Evolutionary conservation across 2,797 vertebrate genomes (phyloP), one percentile per base, ranked within the genome.

Genomic region (Erpetoichthys calabaricus): DNA sequence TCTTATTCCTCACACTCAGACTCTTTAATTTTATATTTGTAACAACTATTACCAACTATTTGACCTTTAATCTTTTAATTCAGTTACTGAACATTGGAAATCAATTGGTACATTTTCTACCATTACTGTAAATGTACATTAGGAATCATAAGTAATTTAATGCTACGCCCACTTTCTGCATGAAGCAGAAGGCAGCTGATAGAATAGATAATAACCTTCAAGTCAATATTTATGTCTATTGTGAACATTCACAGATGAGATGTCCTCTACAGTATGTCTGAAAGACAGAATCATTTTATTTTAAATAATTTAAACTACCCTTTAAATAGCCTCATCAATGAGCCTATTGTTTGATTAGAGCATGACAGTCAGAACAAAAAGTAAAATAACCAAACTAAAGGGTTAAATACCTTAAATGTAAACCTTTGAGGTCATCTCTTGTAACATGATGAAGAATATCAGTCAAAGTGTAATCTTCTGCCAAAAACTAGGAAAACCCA

Each of bases 371-470:
- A 60, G 51, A 9, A 5, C 3, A 3, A 8, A 53, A 52, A 59
- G 60, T 9, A 44, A 1, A 57, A 59, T 7, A 63, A 8, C 45
- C 58, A 57, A 7, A 43, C 59, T 56, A 64, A 57, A 46, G 45
- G 41, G 44, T 41, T 10, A 45, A 44, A 70, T 82, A 97, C 95
- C 94, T 92, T 74, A 99, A 78, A 71, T 84, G 86, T 73, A 99
- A 75, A 78, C 80, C 87, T 77, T 97, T 99, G 72, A 99, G 79
- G 68, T 99, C 95, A 3, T 98, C 94, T 68, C 95, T 84, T 1
- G 92, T 96, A 68, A 97, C 83, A 46, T 81, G 87, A 67, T 84
- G 79, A 65, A 97, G 91, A 72, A 99, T 71, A 71, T 99, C 86
- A 4, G 79, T 82, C 71, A 99, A 67, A 43, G 87, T 90, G 59